These are phyloP conservation scores for Thelaira solivaga DNA, from an alignment of 2,888 invertebrate species.

Conservation along the genomic window DNA sequence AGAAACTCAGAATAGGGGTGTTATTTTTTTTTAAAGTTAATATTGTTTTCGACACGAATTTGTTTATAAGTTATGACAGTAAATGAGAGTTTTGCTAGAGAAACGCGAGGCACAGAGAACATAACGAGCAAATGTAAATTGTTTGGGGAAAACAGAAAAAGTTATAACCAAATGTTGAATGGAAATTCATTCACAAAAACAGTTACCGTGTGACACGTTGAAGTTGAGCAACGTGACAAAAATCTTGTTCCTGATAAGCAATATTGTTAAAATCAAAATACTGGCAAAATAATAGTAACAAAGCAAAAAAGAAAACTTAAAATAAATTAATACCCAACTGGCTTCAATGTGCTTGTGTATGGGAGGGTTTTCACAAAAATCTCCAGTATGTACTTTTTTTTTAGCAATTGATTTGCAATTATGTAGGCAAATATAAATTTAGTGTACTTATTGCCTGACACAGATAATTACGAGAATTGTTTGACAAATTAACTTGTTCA, in stretches of 20 bases:
- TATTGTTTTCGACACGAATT: slow-evolving; percentile 60
- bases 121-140: neutral
- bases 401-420: slow-evolving; percentile 52
- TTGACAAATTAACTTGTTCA: neutral
- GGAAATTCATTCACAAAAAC: slow-evolving; percentile 60
- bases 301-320: no score
- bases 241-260: slow-evolving; percentile 12
- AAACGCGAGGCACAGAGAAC: slow-evolving; percentile 9
- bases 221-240: slow-evolving; percentile 56
- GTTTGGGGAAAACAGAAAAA: slow-evolving; percentile 28
- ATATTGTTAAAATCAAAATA: neutral
- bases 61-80: slow-evolving; percentile 54
- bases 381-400: neutral
- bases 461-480: slow-evolving; percentile 1
- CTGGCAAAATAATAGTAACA: no score
- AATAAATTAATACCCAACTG: slow-evolving; percentile 7
- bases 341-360: neutral
- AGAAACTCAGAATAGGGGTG: no score
- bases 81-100: slow-evolving; percentile 16
- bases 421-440: no score
- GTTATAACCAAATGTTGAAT: slow-evolving; percentile 17
- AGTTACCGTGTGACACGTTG: slow-evolving; percentile 62
- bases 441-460: slow-evolving; percentile 38
- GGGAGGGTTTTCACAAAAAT: neutral
- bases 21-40: slow-evolving; percentile 25